phyloP scores from a whole-genome alignment of 2,888 invertebrate species.

The Polia nebulosa region DNA sequence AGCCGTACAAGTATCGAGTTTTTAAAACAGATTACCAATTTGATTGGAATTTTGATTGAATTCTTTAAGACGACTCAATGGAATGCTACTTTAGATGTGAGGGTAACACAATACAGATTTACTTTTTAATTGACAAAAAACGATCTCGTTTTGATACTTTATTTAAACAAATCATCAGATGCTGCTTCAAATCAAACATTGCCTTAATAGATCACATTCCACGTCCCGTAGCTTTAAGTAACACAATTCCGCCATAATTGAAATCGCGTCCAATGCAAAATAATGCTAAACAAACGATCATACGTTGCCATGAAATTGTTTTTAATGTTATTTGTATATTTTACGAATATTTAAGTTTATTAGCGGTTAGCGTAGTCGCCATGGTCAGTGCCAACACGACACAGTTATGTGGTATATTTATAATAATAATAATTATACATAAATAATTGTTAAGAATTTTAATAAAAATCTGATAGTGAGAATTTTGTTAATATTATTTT shows the following conservation, averaged over 20 bases:
- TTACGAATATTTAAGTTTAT: slow-evolving; percentile 68
- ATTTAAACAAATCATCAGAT: not conserved
- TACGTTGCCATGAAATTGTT: slow-evolving; percentile 69
- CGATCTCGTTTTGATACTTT: slow-evolving; percentile 11
- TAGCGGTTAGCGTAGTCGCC: slow-evolving; percentile 75
- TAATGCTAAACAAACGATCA: slow-evolving; percentile 64
- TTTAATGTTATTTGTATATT: slow-evolving; percentile 70
- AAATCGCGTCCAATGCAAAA: slow-evolving; percentile 71
- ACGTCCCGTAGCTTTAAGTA: slow-evolving; percentile 67
- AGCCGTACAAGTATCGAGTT: not conserved
- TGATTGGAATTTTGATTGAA: slow-evolving; percentile 26
- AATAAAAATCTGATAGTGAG: slow-evolving; percentile 85
- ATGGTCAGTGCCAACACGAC: slow-evolving; percentile 85
- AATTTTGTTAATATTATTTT: slow-evolving; percentile 71
- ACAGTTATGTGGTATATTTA: slow-evolving; percentile 83
- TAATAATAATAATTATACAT: slow-evolving; percentile 84
- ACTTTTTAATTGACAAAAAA: slow-evolving; percentile 24
- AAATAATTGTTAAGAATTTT: slow-evolving; percentile 85
- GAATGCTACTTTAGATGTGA: not conserved
- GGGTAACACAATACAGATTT: not conserved
- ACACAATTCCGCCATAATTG: slow-evolving; percentile 66
- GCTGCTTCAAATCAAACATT: slow-evolving; percentile 50
- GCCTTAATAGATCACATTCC: slow-evolving; percentile 61
- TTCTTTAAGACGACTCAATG: not conserved
- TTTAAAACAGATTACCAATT: slow-evolving; percentile 23